A percentile compares a stretch with the other conserved stretches of the same genome.
Evolutionary conservation across 2,113 vertebrate species (phyloP).

Genomic region (Menura novaehollandiae): DNA sequence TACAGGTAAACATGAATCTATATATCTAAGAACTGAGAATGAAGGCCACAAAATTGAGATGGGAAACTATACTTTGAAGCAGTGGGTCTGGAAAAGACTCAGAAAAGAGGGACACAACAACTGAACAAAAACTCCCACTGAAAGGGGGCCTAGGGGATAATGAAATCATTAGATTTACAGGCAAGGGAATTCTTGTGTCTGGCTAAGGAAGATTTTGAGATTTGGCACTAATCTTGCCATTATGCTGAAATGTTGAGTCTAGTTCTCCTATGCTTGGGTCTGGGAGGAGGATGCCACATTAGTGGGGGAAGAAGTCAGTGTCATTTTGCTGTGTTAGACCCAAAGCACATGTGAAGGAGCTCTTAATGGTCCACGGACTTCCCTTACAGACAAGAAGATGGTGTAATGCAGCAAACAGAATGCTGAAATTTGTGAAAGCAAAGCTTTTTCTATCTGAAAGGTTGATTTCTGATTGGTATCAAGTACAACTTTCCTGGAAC

Average conservation of each 20-base stretch:
- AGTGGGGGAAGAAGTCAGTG: neutral
- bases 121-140: neutral
- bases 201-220: neutral
- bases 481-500: neutral
- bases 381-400: neutral
- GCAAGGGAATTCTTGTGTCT: neutral
- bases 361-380: neutral
- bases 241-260: neutral
- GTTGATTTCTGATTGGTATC: neutral
- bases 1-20: neutral
- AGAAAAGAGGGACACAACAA: neutral
- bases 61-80: neutral
- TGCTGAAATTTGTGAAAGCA: neutral
- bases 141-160: neutral
- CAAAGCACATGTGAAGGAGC: neutral
- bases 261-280: neutral
- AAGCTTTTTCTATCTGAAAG: neutral
- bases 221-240: neutral
- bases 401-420: neutral
- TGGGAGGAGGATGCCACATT: neutral
- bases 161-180: neutral
- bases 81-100: neutral
- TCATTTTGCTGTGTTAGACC: neutral
- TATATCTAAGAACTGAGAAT: neutral
- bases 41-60: neutral